Evolutionary conservation across 2,888 invertebrate genomes (phyloP).

Genomic region (Cerastoderma edule): DNA sequence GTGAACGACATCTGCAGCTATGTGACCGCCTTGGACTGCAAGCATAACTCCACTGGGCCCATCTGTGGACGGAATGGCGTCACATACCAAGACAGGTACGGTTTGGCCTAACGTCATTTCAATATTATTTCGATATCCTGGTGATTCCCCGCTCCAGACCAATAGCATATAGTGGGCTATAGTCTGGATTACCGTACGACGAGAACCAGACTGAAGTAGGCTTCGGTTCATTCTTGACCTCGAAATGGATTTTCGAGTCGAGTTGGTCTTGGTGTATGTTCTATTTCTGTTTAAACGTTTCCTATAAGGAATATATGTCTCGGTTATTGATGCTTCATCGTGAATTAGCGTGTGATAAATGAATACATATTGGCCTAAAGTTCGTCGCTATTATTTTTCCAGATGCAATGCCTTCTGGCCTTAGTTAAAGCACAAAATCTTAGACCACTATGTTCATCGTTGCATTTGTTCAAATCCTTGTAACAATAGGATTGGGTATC

Average conservation of each 20-base stretch:
- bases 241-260: neutral
- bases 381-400: no score
- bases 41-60: slow-evolving; percentile 11
- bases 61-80: slow-evolving; percentile 9
- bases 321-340: no score
- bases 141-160: neutral
- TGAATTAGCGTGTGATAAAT: no score
- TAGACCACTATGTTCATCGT: no score
- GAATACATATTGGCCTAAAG: no score
- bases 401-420: no score
- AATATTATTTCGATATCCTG: slow-evolving; percentile 21
- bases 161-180: neutral
- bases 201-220: neutral
- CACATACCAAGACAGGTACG: slow-evolving; percentile 13
- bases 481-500: no score
- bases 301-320: no score
- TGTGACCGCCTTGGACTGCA: slow-evolving; percentile 24
- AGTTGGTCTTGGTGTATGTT: neutral
- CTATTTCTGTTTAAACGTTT: no score
- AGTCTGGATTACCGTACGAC: neutral
- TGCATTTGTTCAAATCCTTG: no score
- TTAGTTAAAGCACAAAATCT: no score
- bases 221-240: neutral
- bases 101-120: slow-evolving; percentile 7
- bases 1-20: slow-evolving; percentile 24